A percentile compares a stretch with the other conserved stretches of the same genome.
These are phyloP conservation scores for Limnothrissa miodon DNA, from an alignment of 2,113 vertebrate species.

Conservation along the genomic window DNA sequence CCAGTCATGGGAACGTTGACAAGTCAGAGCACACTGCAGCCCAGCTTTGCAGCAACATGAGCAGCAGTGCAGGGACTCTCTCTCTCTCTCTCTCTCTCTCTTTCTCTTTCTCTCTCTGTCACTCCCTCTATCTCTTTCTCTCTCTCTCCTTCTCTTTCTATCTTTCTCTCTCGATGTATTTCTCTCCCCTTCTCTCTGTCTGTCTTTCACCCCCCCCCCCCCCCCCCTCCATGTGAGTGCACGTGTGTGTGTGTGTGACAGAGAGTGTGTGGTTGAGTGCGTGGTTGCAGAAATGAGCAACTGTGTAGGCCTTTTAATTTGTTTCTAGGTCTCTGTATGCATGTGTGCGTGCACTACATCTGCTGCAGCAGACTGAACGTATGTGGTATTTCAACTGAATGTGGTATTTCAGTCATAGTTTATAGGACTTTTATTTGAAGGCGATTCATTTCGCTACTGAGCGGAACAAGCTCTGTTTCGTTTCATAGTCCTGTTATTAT, in stretches of 20 bases:
- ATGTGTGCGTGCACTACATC: neutral
- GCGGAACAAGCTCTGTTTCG: neutral
- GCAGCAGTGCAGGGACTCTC: slow-evolving; percentile 31
- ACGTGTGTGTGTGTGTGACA: neutral
- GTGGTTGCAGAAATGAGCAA: neutral
- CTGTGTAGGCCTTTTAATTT: neutral
- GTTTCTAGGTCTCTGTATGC: neutral
- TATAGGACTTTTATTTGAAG: slow-evolving; percentile 8
- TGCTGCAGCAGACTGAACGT: neutral
- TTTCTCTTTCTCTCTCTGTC: neutral
- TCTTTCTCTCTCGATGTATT: neutral
- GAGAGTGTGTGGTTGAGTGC: too few relatives aligned
- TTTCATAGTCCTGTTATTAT: slow-evolving; percentile 18
- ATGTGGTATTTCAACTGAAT: neutral
- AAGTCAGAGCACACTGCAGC: slow-evolving; percentile 65
- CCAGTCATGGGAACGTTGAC: slow-evolving; percentile 76
- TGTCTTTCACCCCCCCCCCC: too few relatives aligned
- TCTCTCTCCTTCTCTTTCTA: neutral
- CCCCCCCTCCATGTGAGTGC: neutral
- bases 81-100: too few relatives aligned
- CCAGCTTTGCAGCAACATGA: slow-evolving; percentile 62
- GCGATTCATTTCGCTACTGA: neutral
- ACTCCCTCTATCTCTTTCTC: neutral
- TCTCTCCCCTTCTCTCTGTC: too few relatives aligned
- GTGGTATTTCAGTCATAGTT: slow-evolving; percentile 2